Conservation (phyloP, 2,888 invertebrate species). For the Mesochorus sp. region DNA sequence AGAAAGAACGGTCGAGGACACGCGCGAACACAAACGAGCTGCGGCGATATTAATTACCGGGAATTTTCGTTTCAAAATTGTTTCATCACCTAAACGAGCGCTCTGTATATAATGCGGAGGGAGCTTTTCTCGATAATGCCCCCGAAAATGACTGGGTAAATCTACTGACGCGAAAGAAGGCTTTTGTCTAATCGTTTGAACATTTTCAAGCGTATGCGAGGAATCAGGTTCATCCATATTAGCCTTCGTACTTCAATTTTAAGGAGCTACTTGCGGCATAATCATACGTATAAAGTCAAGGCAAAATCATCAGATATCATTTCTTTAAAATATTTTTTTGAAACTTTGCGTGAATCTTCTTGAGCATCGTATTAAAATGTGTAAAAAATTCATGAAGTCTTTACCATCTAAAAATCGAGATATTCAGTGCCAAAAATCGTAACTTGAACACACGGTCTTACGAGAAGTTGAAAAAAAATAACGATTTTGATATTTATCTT, state of each 20-base stretch:
- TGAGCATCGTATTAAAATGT: no score
- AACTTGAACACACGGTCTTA: no score
- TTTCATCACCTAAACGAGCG: conserved; percentile 25
- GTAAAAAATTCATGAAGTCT: no score
- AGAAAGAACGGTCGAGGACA: not conserved
- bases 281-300: not conserved
- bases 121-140: not conserved
- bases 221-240: not conserved
- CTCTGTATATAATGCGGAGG: not conserved
- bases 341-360: not conserved
- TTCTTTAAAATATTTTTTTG: not conserved
- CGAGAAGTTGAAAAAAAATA: no score
- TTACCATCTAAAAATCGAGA: no score
- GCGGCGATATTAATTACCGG: conserved; percentile 30
- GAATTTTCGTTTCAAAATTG: conserved; percentile 41
- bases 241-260: not conserved
- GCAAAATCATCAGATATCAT: not conserved
- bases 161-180: conserved; percentile 24
- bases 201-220: not conserved
- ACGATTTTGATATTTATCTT: no score
- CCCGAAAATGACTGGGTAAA: conserved; percentile 10
- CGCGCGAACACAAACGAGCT: not conserved
- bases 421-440: no score
- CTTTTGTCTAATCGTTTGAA: conserved; percentile 19
- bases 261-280: not conserved